Percentiles rank a stretch among this genome's conserved stretches.
Evolutionary conservation across 2,888 invertebrate genomes (phyloP).

Genomic region (Deilephila porcellus): DNA sequence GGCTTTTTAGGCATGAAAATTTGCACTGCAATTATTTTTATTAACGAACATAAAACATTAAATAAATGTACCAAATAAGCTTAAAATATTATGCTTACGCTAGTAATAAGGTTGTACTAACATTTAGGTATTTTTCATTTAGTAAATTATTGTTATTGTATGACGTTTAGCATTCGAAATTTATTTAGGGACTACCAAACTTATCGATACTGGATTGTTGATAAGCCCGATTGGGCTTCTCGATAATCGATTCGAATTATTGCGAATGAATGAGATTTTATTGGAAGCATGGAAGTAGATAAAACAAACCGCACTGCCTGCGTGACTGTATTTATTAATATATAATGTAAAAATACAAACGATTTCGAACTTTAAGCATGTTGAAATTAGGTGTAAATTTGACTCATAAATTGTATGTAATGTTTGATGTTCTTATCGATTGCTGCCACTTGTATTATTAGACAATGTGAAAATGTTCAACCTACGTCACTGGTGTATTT

Average conservation of each 20-base stretch:
- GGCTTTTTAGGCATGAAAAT: constrained; percentile 61
- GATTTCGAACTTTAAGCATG: constrained; percentile 9
- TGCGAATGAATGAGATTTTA: constrained; percentile 15
- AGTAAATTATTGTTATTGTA: constrained; percentile 41
- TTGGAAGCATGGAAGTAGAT: not conserved
- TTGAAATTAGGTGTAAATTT: constrained; percentile 14
- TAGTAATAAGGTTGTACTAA: constrained; percentile 58
- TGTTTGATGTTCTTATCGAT: not conserved
- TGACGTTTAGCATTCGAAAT: constrained; percentile 15
- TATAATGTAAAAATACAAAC: constrained; percentile 4
- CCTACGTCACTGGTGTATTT: not conserved
- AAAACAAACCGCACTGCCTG: constrained; percentile 19
- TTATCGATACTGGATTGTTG: constrained; percentile 13
- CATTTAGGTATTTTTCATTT: constrained; percentile 35
- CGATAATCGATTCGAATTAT: constrained; percentile 18
- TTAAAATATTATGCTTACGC: constrained; percentile 51
- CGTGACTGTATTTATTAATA: constrained; percentile 29
- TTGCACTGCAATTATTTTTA: constrained; percentile 51
- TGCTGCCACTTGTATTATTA: constrained; percentile 13
- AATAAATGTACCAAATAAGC: constrained; percentile 59
- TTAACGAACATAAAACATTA: constrained; percentile 29
- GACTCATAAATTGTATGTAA: constrained; percentile 3
- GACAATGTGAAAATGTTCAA: not conserved
- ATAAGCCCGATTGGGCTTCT: not conserved
- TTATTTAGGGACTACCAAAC: constrained; percentile 22